Base-by-base conservation (phyloP, 2,797 vertebrate species). In the Poeciliopsis paucimaculata region DNA sequence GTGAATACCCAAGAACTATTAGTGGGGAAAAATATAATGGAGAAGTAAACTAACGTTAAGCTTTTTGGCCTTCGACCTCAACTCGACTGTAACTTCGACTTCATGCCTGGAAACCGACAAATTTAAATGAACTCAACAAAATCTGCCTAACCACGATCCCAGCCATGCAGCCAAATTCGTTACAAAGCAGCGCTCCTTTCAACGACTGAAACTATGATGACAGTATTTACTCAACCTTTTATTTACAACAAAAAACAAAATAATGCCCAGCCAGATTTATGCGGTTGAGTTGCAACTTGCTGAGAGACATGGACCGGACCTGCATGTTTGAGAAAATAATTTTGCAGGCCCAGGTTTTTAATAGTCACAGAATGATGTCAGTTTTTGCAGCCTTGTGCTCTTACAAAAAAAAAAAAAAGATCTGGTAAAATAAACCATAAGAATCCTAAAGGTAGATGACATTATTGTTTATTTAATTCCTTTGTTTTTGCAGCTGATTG, bases 401-500 rank as follows among this genome's bases (percentile, higher is more conserved):
- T 62, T 15, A 31, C 28, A 31, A 11, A 49, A 34, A 34, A 47
- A 5, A 5, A 23, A 51, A 51, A 23, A 47, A 31, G 4, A 13
- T 16, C 34, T 16, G 62, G 18, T 34, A 36, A 66, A 64, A 62
- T 34, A 62, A 62, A 62, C 31, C 57, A 34, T 64, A 10, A 0
- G 2, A 62, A 16, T 34, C 31, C 60, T 28, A 62, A 64, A 64
- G 2, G 15, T 36, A 6, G 20, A 36, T 11, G 3, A 66, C 31
- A 39, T 20, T 20, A 36, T 36, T 23, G 31, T 28, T 18, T 1
- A 72, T 72, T 2, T 15, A 45, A 28, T 39, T 74, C 76, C 36
- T 70, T 64, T 78, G n/a, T 60, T 0, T 64, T 72, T 68, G 77
- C 13, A 10, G 10, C 72, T 84, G 26, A 77, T 72, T 77, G 75